Evolutionary conservation across 2,113 vertebrate species (phyloP), one percentile per base, ranked within the genome.

Genomic region (Clupea harengus): DNA sequence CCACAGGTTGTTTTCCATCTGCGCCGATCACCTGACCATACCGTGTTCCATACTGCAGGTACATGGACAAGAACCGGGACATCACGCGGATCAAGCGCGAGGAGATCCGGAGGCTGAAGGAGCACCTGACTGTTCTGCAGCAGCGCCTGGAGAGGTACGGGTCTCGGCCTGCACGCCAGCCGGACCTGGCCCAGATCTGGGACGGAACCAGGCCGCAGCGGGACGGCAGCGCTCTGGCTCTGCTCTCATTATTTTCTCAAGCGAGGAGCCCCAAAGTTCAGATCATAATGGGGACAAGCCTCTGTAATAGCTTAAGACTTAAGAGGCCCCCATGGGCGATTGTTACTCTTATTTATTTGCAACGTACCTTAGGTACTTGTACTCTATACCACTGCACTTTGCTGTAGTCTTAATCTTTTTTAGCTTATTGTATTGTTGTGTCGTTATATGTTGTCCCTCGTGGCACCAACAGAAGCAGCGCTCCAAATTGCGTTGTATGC

Each of bases 51-150:
- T 93, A 50, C 2, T 10, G 67, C 85, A 99, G 98, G 87, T 99
- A 99, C 89, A 98, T 99, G 97, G 97, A 99, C 92, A 97, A 96
- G 95, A 99, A 99, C 94, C 94, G 97, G 92, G 98, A 99, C 91
- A 96, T 97, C 92, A 99, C 98, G 87, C 95, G 97, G 93, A 96
- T 99, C 93, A 99, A 99, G 92, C 95, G 98, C 44, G 98, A 99
- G 92, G 98, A 99, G 93, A 99, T 99, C 95, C 96, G 98, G 90
- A 96, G 98, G 91, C 95, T 99, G 50, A 99, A 97, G 90, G 98
- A 99, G 89, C 98, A 99, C 91, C 95, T 99, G 90, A 99, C 96
- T 0, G 93, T 99, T 89, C 96, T 99, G 88, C 98, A 99, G 22
- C 98, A 99, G 91, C 95, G 97, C 92, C 92, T 99, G 92, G 98